Evolutionary conservation across 53 echinoderm and acorn worm genomes (phyloP), one percentile per base, ranked within the genome.

Genomic region (Arbacia lixula): DNA sequence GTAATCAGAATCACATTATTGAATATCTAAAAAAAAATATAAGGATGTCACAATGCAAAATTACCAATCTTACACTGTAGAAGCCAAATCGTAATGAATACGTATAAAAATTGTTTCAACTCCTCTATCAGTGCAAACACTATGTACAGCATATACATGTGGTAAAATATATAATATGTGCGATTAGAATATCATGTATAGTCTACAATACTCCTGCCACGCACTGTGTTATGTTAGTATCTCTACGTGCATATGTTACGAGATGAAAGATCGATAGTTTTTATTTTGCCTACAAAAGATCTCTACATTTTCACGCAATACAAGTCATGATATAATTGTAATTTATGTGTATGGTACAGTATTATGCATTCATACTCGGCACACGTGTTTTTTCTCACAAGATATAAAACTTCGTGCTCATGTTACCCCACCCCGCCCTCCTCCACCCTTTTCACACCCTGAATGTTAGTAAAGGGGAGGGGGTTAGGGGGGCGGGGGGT

Each of bases 221-320:
- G 36, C 38, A 38, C n/a, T n/a, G 38, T 37, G 20, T 9, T 66
- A 37, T 66, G 31, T 66, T 78, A 53, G 12, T 36, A 33, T 21
- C 30, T 60, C 79, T 78, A 78, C 24, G 79, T 78, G 79, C 79
- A 78, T 78, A 78, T 60, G 40, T 78, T 60, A 58, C 41, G 60
- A 60, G 79, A 60, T 78, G 79, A 78, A 78, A 78, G 79, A 78
- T 78, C 79, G 79, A 78, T 78, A 78, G 79, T 58, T 36, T 38
- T 16, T 29, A 29, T 27, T 19, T 60, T 60, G 36, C 24, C 60
- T 58, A 60, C 35, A 57, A n/a, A 40, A 60, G 40, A 60, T 40
- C 35, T 14, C 24, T 10, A 24, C 25, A 78, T 4, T 49, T 43
- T n/a, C n/a, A n/a, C n/a, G n/a, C n/a, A n/a, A n/a, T n/a, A n/a